Conservation (phyloP, 2,797 vertebrate species). For the Acrocephalus scirpaceus region DNA sequence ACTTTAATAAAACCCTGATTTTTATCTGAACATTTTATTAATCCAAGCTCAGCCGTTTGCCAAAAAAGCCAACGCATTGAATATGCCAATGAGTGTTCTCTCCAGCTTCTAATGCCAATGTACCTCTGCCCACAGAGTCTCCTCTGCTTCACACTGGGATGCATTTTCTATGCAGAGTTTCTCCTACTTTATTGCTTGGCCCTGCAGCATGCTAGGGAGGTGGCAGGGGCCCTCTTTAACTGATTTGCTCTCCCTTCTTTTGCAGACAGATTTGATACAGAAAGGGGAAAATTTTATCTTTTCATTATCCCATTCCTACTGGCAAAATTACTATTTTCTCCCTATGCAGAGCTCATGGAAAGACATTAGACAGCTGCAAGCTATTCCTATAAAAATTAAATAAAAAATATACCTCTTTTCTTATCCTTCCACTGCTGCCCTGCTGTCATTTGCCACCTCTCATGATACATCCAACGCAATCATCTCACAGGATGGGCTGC, state of each 20-base stretch:
- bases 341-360: background rate
- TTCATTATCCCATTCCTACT: background rate
- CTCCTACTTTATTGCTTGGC: background rate
- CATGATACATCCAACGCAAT: background rate
- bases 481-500: background rate
- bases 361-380: background rate
- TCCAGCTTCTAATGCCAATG: background rate
- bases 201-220: background rate
- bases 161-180: background rate
- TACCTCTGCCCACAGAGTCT: slow-evolving; percentile 4
- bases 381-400: background rate
- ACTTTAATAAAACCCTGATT: slow-evolving; percentile 65
- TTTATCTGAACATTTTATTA: slow-evolving; percentile 72
- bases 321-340: background rate
- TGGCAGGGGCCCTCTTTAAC: background rate
- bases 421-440: background rate
- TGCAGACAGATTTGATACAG: background rate
- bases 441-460: background rate
- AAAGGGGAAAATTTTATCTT: background rate
- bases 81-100: slow-evolving; percentile 13
- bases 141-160: background rate
- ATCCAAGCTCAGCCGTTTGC: slow-evolving; percentile 49
- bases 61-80: slow-evolving; percentile 14
- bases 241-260: background rate
- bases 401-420: background rate